Base-by-base conservation (phyloP, 2,797 vertebrate genomes). In the Holocentrus rufus region DNA sequence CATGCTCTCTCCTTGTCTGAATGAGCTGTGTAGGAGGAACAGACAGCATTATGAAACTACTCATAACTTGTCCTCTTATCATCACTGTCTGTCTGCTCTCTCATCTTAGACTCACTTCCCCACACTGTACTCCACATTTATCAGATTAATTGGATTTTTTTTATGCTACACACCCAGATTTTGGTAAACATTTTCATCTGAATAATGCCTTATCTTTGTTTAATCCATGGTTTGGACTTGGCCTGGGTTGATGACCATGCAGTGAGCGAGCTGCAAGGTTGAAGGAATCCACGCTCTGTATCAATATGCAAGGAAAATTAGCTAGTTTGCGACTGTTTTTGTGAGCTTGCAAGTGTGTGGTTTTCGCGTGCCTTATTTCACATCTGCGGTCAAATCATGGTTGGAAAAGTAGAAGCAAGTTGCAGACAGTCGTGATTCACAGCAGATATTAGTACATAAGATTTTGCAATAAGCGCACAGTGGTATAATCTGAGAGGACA, bases 41-140 rank as follows among this genome's bases (percentile, higher is more conserved):
- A 78, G 70, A 63, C 74, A 36, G 65, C 34, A 56, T 83, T 89
- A 85, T 88, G 76, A 86, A 87, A 87, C 58, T 52, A 64, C 62
- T 85, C 68, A 79, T 79, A 81, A 81, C 65, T 66, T 79, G 72
- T 71, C 71, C 58, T 85, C 80, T 79, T 83, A 83, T 89, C 80
- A 64, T 27, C 52, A 36, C 68, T 59, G 59, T 60, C 76, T 82
- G 73, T 77, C 72, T 80, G 8, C n/a, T 64, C 46, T 77, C 60
- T 22, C 59, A 76, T 83, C 62, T 71, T 61, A 74, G 56, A 69
- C 14, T 65, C 46, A 57, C 39, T 78, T 60, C 68, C 25, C 50
- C 69, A 66, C 56, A 65, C 59, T 78, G n/a, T 18, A 42, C 68
- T 59, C 50, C 60, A 69, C 57, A 75, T 71, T 67, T 25, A 79